Evolutionary conservation across 2,113 vertebrate species (phyloP).

Genomic region (Hemiscyllium ocellatum): DNA sequence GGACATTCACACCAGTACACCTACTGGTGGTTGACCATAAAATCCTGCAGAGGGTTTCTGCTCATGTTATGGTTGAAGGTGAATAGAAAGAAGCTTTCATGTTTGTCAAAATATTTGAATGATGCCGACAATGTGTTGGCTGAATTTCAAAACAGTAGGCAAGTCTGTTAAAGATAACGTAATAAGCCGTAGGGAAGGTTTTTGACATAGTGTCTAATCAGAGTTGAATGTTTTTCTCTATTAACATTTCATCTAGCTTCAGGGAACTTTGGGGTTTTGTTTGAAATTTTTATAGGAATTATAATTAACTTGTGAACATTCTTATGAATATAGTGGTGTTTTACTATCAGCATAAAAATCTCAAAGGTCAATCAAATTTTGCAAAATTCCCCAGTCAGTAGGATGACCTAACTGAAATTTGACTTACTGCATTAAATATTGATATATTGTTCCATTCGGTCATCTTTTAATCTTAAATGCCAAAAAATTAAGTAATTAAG

Average conservation of each 20-base stretch:
- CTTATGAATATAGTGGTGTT: neutral
- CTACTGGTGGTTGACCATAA: too few relatives aligned
- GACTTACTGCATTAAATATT: neutral
- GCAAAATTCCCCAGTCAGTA: neutral
- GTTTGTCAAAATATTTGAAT: neutral
- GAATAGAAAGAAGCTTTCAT: neutral
- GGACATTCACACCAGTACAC: too few relatives aligned
- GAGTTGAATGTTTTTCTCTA: neutral
- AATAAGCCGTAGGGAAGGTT: neutral
- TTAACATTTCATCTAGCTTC: neutral
- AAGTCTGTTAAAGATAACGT: neutral
- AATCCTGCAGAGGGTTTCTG: neutral
- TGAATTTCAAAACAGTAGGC: neutral
- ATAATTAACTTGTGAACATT: neutral
- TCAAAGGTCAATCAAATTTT: neutral
- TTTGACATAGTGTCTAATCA: neutral
- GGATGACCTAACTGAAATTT: neutral
- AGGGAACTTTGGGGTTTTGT: neutral
- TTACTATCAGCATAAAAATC: neutral
- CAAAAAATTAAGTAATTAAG: neutral
- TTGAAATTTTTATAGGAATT: neutral
- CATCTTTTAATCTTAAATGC: neutral
- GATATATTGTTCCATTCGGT: neutral
- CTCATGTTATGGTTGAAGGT: neutral
- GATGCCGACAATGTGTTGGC: neutral